A percentile compares a stretch with the other conserved stretches of the same genome.
phyloP scores from a whole-genome alignment of 2,113 vertebrate species.

The Boleophthalmus pectinirostris region DNA sequence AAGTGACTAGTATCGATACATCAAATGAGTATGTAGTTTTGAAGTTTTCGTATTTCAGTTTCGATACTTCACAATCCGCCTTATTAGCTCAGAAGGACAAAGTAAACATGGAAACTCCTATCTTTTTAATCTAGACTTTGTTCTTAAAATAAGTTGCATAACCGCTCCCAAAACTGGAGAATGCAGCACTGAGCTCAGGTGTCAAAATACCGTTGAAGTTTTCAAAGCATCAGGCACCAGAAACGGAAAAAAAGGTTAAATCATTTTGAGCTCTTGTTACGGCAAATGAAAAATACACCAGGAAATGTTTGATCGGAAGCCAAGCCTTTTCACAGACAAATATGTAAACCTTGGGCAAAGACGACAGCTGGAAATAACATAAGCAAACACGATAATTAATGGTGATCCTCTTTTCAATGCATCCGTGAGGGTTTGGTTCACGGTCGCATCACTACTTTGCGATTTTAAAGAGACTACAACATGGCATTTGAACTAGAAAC shows the following conservation, averaged over 20 bases:
- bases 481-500: too few relatives aligned
- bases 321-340: neutral
- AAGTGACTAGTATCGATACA: too few relatives aligned
- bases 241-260: neutral
- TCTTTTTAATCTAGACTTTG: neutral
- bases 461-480: too few relatives aligned
- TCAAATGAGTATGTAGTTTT: too few relatives aligned
- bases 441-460: too few relatives aligned
- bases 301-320: neutral
- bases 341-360: conserved; percentile 13
- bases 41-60: too few relatives aligned
- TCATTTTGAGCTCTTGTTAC: neutral
- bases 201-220: neutral
- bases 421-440: too few relatives aligned
- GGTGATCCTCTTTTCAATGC: too few relatives aligned
- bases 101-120: conserved; percentile 28
- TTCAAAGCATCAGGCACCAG: neutral
- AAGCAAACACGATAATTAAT: too few relatives aligned
- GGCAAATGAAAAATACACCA: neutral
- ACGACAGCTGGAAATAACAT: neutral
- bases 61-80: too few relatives aligned
- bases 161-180: neutral
- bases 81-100: neutral
- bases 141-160: neutral
- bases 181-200: neutral